Evolutionary conservation across 2,888 invertebrate species (phyloP).

Genomic region (Camptogramma bilineatum): DNA sequence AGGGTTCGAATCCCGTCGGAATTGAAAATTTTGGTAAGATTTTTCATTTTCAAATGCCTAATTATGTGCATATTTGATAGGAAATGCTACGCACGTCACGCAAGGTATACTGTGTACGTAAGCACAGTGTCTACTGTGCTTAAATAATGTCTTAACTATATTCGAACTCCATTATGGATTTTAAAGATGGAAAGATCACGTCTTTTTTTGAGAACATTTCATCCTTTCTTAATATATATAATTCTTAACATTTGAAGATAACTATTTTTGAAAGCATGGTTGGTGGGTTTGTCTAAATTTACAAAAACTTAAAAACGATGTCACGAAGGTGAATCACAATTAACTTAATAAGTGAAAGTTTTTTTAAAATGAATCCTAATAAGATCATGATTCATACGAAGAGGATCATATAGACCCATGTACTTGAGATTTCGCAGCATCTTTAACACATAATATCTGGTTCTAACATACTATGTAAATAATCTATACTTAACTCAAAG

Average conservation of each 20-base stretch:
- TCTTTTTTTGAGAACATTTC: too few relatives aligned
- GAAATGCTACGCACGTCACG: too few relatives aligned
- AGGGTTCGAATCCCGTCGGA: too few relatives aligned
- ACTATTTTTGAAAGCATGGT: conserved; percentile 1
- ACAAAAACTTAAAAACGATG: neutral
- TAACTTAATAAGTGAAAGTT: neutral
- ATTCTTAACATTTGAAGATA: neutral
- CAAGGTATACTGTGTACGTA: too few relatives aligned
- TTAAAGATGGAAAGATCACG: neutral
- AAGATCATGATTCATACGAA: neutral
- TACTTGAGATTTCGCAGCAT: neutral
- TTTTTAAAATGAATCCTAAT: neutral
- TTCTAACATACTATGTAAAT: conserved; percentile 5
- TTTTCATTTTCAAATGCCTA: neutral
- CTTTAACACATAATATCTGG: neutral
- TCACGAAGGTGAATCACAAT: neutral
- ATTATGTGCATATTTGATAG: neutral
- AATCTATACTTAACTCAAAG: conserved; percentile 30
- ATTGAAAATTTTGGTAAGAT: too few relatives aligned
- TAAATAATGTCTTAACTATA: neutral
- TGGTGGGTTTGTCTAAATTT: conserved; percentile 5
- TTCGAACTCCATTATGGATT: too few relatives aligned
- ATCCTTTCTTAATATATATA: too few relatives aligned
- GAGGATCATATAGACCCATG: neutral
- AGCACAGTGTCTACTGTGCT: too few relatives aligned